phyloP scores from a whole-genome alignment of 2,797 vertebrate species.

The Sebastes dallii region DNA sequence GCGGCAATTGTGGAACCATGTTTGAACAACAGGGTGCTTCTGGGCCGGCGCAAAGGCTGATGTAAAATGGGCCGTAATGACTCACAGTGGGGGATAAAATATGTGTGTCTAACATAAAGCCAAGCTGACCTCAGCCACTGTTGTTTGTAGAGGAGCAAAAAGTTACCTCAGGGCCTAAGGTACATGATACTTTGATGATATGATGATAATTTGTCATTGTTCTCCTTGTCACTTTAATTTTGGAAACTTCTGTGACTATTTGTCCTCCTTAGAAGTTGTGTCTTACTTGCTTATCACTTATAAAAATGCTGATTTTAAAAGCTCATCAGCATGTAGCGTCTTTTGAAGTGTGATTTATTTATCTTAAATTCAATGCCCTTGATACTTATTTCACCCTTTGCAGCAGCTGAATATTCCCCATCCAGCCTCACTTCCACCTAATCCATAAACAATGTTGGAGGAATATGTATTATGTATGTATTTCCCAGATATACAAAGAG shows the following conservation, averaged over 20 bases:
- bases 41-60: neutral
- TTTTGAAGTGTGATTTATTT: neutral
- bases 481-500: conserved; percentile 1
- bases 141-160: neutral
- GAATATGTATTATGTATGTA: conserved; percentile 41
- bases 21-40: conserved; percentile 6
- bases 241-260: neutral
- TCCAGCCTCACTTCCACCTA: neutral
- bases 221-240: neutral
- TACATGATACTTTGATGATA: neutral
- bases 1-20: neutral
- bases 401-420: conserved; percentile 3
- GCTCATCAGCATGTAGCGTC: neutral
- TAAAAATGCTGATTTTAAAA: neutral
- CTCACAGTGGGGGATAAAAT: neutral
- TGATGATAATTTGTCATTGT: neutral
- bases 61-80: neutral
- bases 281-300: neutral
- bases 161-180: neutral
- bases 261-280: neutral
- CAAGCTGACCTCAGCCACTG: neutral
- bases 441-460: conserved; percentile 38
- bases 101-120: conserved; percentile 3
- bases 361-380: neutral
- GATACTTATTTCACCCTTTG: neutral